Evolutionary conservation across 2,888 invertebrate species (phyloP), one percentile per base, ranked within the genome.

Genomic region (Trichacis sp.): DNA sequence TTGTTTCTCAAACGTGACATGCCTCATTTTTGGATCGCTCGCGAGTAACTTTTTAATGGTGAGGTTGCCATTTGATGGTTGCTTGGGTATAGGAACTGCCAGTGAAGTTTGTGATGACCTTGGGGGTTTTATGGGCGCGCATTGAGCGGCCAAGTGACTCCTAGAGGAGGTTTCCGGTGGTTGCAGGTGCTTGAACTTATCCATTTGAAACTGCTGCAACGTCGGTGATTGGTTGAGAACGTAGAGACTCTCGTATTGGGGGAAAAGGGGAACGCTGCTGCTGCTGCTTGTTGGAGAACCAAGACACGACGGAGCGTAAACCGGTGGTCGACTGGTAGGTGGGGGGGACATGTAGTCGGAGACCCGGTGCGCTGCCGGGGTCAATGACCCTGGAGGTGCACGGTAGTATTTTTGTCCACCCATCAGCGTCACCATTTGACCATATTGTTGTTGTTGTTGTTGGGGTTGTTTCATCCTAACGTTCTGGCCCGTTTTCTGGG

Each of bases 341-440:
- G 74, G 54, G 0, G 78, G 72, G 2, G 66, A 33, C 0, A 73
- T 72, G 24, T 69, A 73, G 15, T 81, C 81, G 8, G 45, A 62
- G 2, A 78, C 73, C 1, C 80, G 73, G 51, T 79, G 77, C 5
- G 73, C 79, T 0, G 81, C 80, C 0, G 81, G 81, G 1, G 81
- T 81, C 2, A 79, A 60, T 0, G 79, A 81, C 0, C 81, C 81
- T 0, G 81, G 81, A 0, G 81, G 77, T 6, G 80, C 78, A 11
- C 81, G 67, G 36, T 81, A 81, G 19, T 75, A 81, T 18, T 72
- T 70, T 4, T 81, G 81, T 1, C 80, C 80, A 2, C 76, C 72
- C 19, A 70, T 68, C 0, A 81, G 46, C 0, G 81, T 81, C 1
- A 81, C 78, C 0, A 81, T 64, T 48, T 80, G 80, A 1, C 76